Base-by-base conservation (phyloP, 1,140 invertebrate species). In the Pollicipes pollicipes region DNA sequence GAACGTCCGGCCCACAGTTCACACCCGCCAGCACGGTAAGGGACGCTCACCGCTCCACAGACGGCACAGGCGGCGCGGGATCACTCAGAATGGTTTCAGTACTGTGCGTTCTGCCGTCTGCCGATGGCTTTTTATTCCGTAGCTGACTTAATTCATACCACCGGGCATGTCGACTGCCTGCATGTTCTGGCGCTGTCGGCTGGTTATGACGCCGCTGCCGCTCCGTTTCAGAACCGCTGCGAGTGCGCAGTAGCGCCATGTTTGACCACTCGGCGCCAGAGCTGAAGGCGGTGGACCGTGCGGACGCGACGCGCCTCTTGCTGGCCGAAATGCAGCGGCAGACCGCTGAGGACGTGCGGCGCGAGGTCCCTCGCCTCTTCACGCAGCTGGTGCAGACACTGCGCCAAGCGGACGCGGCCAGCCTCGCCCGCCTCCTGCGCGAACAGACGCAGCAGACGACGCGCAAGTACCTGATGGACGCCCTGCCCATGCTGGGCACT, bases 401-500 rank as follows among this genome's bases (percentile, higher is more conserved):
- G 13, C 72, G 76, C 66, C 27, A 37, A 10, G 69, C 79, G 4
- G 75, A 74, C 24, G 74, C 77, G 30, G 45, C 13, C 45, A 21
- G 24, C 17, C 45, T 58, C 45, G 2, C 2, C 24, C 13, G 13
- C 2, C 45, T 58, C 2, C 8, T 58, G 45, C 13, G 13, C 21
- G 45, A 58, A 10, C 2, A 24, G 21, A 58, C 45, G 45, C 13
- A n/a, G n/a, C n/a, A 21, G 45, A 58, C 13, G 21, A 10, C 8
- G 17, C 45, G 45, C 2, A 2, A 2, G 45, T 82, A 90, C 0
- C 86, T 90, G 73, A 77, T 91, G 4, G 89, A 92, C 76, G 89
- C 85, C 67, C 78, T 95, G 0, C 87, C 90, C 68, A 84, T 87
- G 70, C 83, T 89, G 1, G 88, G 87, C 70, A 92, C 86, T 28